Evolutionary conservation across 1,140 invertebrate genomes (phyloP).

Genomic region (Rhopalosiphum padi): DNA sequence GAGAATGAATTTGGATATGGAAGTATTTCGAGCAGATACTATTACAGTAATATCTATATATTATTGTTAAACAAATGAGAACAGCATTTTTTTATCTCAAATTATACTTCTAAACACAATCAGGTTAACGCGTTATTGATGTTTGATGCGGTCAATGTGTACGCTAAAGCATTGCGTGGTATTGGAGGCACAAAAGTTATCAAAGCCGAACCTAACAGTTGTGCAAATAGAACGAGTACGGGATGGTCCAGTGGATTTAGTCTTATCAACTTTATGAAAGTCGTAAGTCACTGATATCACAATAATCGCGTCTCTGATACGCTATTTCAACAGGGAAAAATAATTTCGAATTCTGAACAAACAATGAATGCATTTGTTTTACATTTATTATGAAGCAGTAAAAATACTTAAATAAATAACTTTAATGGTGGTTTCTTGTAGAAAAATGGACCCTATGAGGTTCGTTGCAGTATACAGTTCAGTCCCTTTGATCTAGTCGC

Average conservation of each 20-base stretch:
- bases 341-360: not conserved
- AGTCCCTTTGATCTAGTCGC: not conserved
- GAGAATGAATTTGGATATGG: conserved; percentile 28
- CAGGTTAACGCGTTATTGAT: conserved; percentile 88
- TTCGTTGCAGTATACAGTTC: not conserved
- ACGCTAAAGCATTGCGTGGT: conserved; percentile 89
- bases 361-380: not conserved
- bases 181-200: conserved; percentile 89
- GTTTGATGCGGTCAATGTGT: conserved; percentile 93
- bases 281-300: conserved; percentile 70
- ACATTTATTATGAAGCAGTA: not conserved
- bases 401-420: not conserved
- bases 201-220: conserved; percentile 84
- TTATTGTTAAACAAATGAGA: not conserved
- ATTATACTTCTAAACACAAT: not conserved
- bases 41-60: conserved; percentile 64
- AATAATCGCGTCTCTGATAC: no score
- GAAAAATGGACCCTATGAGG: not conserved
- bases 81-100: not conserved
- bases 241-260: conserved; percentile 94
- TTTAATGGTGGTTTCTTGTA: not conserved
- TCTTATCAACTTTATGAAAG: conserved; percentile 97
- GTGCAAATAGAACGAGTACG: conserved; percentile 76
- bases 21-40: not conserved
- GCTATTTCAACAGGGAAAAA: not conserved